These are phyloP conservation scores for Hypena proboscidalis DNA, from an alignment of 2,888 invertebrate genomes.

Conservation along the genomic window DNA sequence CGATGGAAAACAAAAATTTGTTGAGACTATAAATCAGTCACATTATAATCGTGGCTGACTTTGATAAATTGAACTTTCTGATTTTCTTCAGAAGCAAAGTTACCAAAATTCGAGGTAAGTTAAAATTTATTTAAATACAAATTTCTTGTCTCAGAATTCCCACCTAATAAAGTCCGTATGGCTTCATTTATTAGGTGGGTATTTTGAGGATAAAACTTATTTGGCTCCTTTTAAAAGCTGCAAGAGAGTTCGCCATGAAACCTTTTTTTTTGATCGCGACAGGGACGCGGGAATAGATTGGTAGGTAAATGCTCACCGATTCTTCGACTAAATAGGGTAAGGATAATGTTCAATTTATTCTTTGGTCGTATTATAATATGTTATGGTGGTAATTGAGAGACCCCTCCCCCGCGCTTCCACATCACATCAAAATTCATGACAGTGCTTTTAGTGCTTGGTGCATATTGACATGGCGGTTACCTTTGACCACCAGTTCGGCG, in stretches of 20 bases:
- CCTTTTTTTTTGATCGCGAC: no score
- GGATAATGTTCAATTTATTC: no score
- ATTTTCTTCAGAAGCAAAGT: slow-evolving; percentile 15
- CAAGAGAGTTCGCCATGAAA: no score
- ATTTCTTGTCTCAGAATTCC: no score
- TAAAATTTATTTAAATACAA: slow-evolving; percentile 8
- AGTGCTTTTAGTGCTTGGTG: slow-evolving; percentile 53
- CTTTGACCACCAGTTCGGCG: slow-evolving; percentile 90
- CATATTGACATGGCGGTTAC: slow-evolving; percentile 72
- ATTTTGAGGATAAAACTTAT: slow-evolving; percentile 2
- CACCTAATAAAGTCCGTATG: no score
- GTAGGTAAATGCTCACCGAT: no score
- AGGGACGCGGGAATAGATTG: no score
- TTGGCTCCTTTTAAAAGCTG: slow-evolving; percentile 2
- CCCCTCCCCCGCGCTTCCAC: slow-evolving; percentile 27
- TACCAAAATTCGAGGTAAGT: slow-evolving; percentile 11
- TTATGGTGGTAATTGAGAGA: no score
- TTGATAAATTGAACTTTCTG: slow-evolving; percentile 19
- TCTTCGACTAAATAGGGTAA: no score
- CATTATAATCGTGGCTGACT: slow-evolving; percentile 14
- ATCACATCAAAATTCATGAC: slow-evolving; percentile 23
- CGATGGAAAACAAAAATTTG: slow-evolving; percentile 5
- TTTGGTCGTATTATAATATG: no score
- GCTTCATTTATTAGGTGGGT: slow-evolving; percentile 8
- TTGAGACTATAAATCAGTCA: slow-evolving; percentile 15